phyloP scores from a whole-genome alignment of 2,113 vertebrate genomes.

The Catharus minimus region DNA sequence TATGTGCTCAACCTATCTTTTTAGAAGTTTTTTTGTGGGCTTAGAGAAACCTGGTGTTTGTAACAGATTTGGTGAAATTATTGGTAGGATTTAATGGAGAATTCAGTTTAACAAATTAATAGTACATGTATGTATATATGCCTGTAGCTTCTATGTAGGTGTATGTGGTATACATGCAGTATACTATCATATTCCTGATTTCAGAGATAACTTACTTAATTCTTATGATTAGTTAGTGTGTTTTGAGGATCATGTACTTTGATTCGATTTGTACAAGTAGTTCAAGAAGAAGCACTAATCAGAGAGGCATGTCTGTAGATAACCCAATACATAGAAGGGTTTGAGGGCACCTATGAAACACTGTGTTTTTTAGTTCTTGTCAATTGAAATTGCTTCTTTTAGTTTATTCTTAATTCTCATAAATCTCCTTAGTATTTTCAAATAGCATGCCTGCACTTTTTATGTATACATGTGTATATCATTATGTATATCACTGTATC shows the following conservation, averaged over 20 bases:
- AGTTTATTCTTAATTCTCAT: background rate
- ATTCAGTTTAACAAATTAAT: background rate
- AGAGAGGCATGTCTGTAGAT: background rate
- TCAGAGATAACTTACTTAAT: background rate
- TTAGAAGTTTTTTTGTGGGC: background rate
- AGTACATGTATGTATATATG: background rate
- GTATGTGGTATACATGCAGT: background rate
- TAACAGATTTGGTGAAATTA: background rate
- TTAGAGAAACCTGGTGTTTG: background rate
- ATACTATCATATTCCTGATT: background rate
- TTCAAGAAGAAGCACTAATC: background rate
- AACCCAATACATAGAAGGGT: background rate
- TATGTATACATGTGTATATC: background rate
- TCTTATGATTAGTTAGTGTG: background rate
- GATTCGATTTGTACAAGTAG: background rate
- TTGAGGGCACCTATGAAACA: background rate
- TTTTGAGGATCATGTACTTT: background rate
- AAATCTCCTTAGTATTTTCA: background rate
- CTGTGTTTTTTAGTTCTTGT: background rate
- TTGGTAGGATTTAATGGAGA: background rate
- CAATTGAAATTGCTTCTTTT: background rate
- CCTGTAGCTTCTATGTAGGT: background rate
- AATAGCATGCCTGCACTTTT: background rate
- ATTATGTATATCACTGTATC: background rate
- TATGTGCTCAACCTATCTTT: background rate